Evolutionary conservation across 2,888 invertebrate species (phyloP).

Genomic region (Conomelus anceps): DNA sequence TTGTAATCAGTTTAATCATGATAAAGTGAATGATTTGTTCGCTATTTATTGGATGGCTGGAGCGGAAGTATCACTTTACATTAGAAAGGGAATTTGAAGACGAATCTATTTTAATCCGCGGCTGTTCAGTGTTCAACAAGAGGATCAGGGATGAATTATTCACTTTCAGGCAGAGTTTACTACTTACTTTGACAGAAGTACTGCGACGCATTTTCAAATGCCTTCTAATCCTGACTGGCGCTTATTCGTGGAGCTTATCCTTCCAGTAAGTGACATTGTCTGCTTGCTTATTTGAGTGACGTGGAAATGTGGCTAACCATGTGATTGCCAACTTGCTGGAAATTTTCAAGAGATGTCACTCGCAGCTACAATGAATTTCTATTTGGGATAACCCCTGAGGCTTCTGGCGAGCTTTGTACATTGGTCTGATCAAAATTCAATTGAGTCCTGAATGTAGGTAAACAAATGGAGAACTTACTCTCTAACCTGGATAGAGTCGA

Average conservation of each 20-base stretch:
- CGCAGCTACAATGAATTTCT: not conserved
- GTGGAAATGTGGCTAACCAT: not conserved
- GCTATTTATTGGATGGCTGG: not conserved
- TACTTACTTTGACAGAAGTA: not conserved
- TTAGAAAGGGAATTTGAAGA: not conserved
- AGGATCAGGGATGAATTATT: not conserved
- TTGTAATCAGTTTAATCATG: not conserved
- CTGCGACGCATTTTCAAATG: not conserved
- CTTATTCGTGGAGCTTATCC: not conserved
- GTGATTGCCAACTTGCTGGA: not conserved
- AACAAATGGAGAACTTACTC: too few species aligned
- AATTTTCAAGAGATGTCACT: not conserved
- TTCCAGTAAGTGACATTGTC: not conserved
- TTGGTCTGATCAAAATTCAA: not conserved
- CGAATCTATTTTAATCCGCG: not conserved
- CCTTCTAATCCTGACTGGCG: not conserved
- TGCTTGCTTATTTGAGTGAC: not conserved
- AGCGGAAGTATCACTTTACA: not conserved
- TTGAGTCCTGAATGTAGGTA: not conserved
- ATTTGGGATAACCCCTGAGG: not conserved
- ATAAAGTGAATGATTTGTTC: not conserved
- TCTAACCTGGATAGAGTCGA: not conserved
- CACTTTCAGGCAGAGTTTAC: not conserved
- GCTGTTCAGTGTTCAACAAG: not conserved
- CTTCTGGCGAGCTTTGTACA: not conserved